A percentile compares a stretch with the other conserved stretches of the same genome.
phyloP scores from a whole-genome alignment of 1,140 invertebrate species.

The Gonioctena quinquepunctata region DNA sequence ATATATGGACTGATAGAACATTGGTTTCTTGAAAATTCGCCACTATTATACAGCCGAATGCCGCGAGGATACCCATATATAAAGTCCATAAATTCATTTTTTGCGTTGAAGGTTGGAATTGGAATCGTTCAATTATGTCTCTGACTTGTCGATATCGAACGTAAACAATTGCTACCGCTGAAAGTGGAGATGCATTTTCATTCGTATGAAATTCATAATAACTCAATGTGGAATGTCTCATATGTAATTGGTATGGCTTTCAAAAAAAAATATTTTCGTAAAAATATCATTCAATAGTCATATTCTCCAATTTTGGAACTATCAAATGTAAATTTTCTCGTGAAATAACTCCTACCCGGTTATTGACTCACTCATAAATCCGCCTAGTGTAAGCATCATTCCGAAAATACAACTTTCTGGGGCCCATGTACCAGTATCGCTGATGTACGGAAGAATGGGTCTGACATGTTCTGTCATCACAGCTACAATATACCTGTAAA shows the following conservation, averaged over 20 bases:
- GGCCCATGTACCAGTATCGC: conserved; percentile 72
- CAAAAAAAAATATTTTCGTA: no score
- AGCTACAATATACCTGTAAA: conserved; percentile 66
- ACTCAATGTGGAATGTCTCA: no score
- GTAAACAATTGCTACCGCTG: conserved; percentile 1
- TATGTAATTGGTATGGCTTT: no score
- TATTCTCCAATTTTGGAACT: no score
- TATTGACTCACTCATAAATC: conserved; percentile 70
- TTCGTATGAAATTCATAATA: no score
- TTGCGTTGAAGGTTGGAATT: neutral
- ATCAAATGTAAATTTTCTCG: no score
- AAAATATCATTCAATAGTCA: no score
- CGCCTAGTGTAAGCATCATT: conserved; percentile 71
- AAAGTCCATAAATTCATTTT: conserved; percentile 2
- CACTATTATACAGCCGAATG: conserved; percentile 12
- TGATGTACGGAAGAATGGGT: conserved; percentile 75
- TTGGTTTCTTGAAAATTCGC: conserved; percentile 22
- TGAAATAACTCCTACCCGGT: no score
- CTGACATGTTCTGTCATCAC: conserved; percentile 69
- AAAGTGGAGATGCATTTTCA: no score
- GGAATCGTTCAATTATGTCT: neutral
- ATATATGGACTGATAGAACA: conserved; percentile 12
- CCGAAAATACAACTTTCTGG: conserved; percentile 80
- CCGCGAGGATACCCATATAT: neutral
- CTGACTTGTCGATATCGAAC: conserved; percentile 10